Base-by-base conservation (phyloP, 2,888 invertebrate genomes). In the Eupithecia subfuscata region DNA sequence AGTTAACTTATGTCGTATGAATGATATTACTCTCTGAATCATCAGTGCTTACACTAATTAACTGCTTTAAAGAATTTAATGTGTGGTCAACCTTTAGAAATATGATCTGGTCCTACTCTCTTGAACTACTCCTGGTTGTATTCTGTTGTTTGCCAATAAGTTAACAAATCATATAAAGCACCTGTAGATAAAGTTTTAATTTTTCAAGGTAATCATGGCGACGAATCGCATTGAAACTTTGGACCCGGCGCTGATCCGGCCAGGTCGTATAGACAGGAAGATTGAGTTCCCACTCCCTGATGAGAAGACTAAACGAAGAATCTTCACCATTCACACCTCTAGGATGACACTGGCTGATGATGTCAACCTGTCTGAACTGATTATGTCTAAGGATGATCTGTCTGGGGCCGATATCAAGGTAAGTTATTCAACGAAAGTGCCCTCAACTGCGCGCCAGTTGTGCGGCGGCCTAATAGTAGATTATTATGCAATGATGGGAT, bases 261-360 rank as follows among this genome's bases (percentile, higher is more conserved):
- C 99, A 0, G 99, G 99, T 30, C 97, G 99, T 90, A 99, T 99
- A 84, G 99, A 99, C 95, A 96, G 99, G 73, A 99, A 99, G 95
- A 99, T 99, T 79, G 99, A 99, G 92, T 99, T 99, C 90, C 99
- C 99, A 0, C 95, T 99, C 71, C 99, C 99, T 0, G 99, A 99
- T 94, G 99, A 99, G 90, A 99, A 99, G 91, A 99, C 99, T 0
- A 99, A 99, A 90, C 96, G 98, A 75, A 96, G 99, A 81, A 99
- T 99, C 87, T 99, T 99, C 90, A 98, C 97, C 81, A 99, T 99
- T 85, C 99, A 99, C 92, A 99, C 99, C 0, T 98, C 98, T n/a
- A 96, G 99, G 81, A 99, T 99, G 99, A 99, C 99, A 0, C 95
- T 99, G 76, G 97, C 99, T 14, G 98, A 97, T 79, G 99, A 99